Conservation (phyloP, 2,888 invertebrate genomes). For the Deilephila porcellus region DNA sequence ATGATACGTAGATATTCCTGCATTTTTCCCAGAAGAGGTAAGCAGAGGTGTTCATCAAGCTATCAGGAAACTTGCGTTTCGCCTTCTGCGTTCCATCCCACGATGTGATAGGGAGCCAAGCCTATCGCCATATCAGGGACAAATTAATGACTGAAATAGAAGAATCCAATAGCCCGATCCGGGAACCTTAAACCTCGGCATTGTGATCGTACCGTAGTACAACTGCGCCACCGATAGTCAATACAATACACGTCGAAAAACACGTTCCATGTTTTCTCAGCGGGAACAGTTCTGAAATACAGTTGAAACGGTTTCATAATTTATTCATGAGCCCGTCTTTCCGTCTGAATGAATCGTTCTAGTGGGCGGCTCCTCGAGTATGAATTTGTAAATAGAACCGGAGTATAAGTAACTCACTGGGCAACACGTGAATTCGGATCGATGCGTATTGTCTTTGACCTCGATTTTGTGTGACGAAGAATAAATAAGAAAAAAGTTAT, state of each 20-base stretch:
- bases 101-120: no score
- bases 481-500: background rate
- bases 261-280: background rate
- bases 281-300: constrained; percentile 38
- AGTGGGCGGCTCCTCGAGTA: constrained; percentile 37
- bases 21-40: no score
- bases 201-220: no score
- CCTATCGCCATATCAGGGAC: background rate
- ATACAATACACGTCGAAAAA: background rate
- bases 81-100: background rate
- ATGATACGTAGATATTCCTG: no score
- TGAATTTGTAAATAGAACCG: constrained; percentile 17
- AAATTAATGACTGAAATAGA: background rate
- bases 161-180: background rate
- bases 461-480: background rate
- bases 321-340: constrained; percentile 67
- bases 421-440: background rate
- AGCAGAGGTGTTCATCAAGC: no score
- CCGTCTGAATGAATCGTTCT: constrained; percentile 61
- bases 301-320: constrained; percentile 59
- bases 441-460: background rate
- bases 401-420: background rate
- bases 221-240: no score
- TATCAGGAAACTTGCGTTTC: background rate
- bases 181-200: background rate